Percentiles rank a stretch among this genome's conserved stretches.
phyloP scores from a whole-genome alignment of 2,888 invertebrate genomes.

The Digitonthophagus gazella region DNA sequence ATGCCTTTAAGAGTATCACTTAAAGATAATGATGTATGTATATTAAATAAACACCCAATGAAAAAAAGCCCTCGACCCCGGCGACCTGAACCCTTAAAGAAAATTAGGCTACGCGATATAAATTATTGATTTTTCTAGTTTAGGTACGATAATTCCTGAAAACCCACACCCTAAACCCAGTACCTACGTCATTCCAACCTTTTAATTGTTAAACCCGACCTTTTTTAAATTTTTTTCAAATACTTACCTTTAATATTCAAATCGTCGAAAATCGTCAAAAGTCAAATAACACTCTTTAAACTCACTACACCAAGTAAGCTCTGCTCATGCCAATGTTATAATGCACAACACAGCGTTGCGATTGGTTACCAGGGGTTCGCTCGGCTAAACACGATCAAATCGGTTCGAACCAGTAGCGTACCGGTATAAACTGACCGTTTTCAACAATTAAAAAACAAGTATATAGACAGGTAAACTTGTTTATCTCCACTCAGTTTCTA shows the following conservation, averaged over 20 bases:
- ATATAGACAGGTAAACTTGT: not conserved
- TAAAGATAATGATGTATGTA: slow-evolving; percentile 3
- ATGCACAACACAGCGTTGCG: slow-evolving; percentile 36
- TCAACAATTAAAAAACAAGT: not conserved
- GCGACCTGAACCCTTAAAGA: not conserved
- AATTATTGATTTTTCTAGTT: slow-evolving; percentile 28
- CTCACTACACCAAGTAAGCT: not conserved
- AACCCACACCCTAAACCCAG: slow-evolving; percentile 22
- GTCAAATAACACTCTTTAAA: not conserved
- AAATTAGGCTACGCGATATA: slow-evolving; percentile 15
- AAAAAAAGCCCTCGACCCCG: not conserved
- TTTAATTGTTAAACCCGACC: not conserved
- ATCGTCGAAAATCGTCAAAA: not conserved
- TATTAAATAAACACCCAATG: not conserved
- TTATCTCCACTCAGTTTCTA: not conserved
- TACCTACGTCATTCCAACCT: not conserved
- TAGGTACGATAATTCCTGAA: slow-evolving; percentile 23
- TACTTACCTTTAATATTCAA: slow-evolving; percentile 2
- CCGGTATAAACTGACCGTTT: slow-evolving; percentile 6
- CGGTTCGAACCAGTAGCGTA: slow-evolving; percentile 23
- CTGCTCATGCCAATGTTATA: slow-evolving; percentile 39
- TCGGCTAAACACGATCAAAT: slow-evolving; percentile 34
- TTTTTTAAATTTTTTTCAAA: not conserved
- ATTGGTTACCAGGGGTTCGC: slow-evolving; percentile 42
- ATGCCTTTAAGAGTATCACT: not conserved